These are phyloP conservation scores for Adelosebastes latens DNA, from an alignment of 2,797 vertebrate species.

Conservation along the genomic window DNA sequence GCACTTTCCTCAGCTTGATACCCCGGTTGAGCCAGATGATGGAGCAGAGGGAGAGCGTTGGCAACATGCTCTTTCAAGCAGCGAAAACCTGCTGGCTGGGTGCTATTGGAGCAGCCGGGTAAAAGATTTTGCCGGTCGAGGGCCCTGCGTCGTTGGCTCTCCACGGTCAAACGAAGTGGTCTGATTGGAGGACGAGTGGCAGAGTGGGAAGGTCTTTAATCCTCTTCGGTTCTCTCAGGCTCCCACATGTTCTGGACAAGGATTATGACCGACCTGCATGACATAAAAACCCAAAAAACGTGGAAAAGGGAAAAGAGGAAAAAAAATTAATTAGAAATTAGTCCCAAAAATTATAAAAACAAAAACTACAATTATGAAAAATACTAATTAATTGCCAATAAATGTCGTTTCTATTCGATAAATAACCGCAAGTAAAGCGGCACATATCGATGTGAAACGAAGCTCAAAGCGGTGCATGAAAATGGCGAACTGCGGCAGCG, in stretches of 20 bases:
- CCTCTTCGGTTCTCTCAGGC: slow-evolving; percentile 53
- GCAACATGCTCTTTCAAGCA: slow-evolving; percentile 89
- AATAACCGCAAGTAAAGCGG: background rate
- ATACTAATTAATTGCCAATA: background rate
- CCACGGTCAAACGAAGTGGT: slow-evolving; percentile 33
- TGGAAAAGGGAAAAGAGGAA: background rate
- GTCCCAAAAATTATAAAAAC: background rate
- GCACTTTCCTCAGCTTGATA: slow-evolving; percentile 90
- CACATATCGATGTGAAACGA: slow-evolving; percentile 8
- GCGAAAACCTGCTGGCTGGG: slow-evolving; percentile 62
- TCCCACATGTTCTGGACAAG: slow-evolving; percentile 57
- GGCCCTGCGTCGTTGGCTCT: slow-evolving; percentile 41
- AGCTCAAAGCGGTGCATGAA: slow-evolving; percentile 55
- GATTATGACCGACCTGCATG: slow-evolving; percentile 62
- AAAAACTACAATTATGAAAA: background rate
- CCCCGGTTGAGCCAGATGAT: slow-evolving; percentile 91
- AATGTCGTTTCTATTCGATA: background rate
- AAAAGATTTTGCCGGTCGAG: slow-evolving; percentile 30
- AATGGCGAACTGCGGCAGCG: slow-evolving; percentile 76
- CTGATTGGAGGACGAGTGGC: slow-evolving; percentile 49
- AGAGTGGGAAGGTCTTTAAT: slow-evolving; percentile 59
- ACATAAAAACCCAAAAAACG: slow-evolving; percentile 1
- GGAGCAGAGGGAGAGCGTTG: slow-evolving; percentile 88
- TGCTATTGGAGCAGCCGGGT: slow-evolving; percentile 46
- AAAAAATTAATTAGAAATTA: background rate